Evolutionary conservation across 2,113 vertebrate genomes (phyloP).

Genomic region (Hemicordylus capensis): DNA sequence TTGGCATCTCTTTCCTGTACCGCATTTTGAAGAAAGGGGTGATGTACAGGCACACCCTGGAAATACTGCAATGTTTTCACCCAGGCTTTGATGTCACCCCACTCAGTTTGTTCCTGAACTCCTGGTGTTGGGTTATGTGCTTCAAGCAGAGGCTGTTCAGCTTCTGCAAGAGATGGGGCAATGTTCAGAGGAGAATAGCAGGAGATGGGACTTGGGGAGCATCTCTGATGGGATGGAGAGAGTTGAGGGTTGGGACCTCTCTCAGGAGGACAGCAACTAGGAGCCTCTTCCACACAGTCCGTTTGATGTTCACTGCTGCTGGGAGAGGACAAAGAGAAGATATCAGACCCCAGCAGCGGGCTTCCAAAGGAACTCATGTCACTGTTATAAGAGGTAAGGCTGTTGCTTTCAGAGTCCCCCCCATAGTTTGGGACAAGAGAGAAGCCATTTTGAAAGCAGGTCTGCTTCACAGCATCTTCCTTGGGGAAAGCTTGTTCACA

Average conservation of each 20-base stretch:
- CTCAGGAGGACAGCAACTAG: constrained; percentile 30
- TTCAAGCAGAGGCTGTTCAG: constrained; percentile 16
- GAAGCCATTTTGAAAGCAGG: background rate
- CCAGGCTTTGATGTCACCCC: constrained; percentile 52
- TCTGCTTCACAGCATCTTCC: background rate
- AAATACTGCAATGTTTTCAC: constrained; percentile 75
- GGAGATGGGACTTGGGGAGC: constrained; percentile 9
- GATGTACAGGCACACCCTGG: constrained; percentile 70
- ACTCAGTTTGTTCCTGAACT: background rate
- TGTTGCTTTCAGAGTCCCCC: constrained; percentile 44
- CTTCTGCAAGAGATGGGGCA: constrained; percentile 4
- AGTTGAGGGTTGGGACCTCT: constrained; percentile 21
- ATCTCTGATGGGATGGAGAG: constrained; percentile 26
- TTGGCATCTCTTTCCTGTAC: constrained; percentile 58
- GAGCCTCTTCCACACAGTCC: background rate
- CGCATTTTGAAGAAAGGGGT: constrained; percentile 71
- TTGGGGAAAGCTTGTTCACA: background rate
- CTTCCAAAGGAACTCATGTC: constrained; percentile 63
- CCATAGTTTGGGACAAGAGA: background rate
- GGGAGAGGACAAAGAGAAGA: constrained; percentile 47
- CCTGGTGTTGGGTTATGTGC: background rate
- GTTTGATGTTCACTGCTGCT: constrained; percentile 52
- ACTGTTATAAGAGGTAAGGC: constrained; percentile 57
- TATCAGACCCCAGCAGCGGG: constrained; percentile 37
- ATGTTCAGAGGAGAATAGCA: constrained; percentile 18